These are phyloP conservation scores for Halcyon smyrnensis DNA, from an alignment of 2,797 vertebrate genomes.

Conservation along the genomic window DNA sequence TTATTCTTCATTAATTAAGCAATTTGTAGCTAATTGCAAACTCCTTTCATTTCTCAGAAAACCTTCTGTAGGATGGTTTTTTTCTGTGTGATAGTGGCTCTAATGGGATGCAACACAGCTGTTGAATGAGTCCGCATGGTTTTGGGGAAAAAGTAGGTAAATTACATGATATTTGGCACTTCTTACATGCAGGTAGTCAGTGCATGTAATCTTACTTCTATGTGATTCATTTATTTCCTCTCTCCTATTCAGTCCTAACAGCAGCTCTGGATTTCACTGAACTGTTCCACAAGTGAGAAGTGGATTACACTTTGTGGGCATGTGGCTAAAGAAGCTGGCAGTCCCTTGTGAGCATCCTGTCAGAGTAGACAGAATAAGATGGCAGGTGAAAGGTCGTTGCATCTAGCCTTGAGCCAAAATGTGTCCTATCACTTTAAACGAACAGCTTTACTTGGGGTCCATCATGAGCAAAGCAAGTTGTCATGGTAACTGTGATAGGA, in stretches of 20 bases:
- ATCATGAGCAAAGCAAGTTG: constrained; percentile 22
- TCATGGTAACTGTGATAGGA: constrained; percentile 27
- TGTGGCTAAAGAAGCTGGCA: background rate
- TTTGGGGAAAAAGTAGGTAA: background rate
- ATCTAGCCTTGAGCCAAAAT: background rate
- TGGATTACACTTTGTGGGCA: background rate
- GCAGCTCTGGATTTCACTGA: background rate
- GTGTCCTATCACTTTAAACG: background rate
- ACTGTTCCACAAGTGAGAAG: background rate
- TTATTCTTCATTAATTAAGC: constrained; percentile 24
- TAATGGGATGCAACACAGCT: background rate
- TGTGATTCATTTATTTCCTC: background rate
- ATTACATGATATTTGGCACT: background rate
- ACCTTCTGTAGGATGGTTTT: background rate
- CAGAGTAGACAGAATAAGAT: background rate
- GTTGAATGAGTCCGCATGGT: background rate
- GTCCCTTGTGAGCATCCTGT: background rate
- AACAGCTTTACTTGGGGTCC: background rate
- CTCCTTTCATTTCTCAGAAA: background rate
- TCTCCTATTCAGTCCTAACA: background rate
- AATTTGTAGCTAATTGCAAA: constrained; percentile 8
- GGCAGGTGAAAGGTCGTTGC: background rate
- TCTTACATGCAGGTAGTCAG: background rate
- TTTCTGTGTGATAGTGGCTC: background rate
- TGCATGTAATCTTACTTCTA: background rate